Evolutionary conservation across 2,888 invertebrate species (phyloP), one percentile per base, ranked within the genome.

Genomic region (Acleris emargana): DNA sequence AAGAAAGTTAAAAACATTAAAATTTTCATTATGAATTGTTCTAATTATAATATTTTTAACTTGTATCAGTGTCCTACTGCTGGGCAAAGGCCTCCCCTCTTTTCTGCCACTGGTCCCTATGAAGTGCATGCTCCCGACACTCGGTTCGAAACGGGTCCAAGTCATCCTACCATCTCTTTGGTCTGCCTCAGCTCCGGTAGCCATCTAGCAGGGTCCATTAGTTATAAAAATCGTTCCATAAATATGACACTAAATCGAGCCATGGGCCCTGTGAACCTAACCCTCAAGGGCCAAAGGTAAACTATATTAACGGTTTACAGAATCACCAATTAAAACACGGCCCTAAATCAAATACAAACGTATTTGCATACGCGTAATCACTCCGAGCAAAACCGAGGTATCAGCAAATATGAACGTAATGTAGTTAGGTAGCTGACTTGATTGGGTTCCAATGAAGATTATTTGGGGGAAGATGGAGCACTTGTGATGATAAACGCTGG

Each of bases 371-470:
- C 43, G 45, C 49, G 61, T 66, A 67, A 67, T 67, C 58, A 63
- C 67, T 54, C 43, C 50, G 62, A 17, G 50, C 28, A 45, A 45
- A 61, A 45, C 51, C 53, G 61, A 43, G 63, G 67, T 67, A 63
- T 67, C 67, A 67, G 63, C 67, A 63, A 63, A 67, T 64, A 64
- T 63, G 59, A 63, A 62, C 63, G 55, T 63, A 67, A 67, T 51
- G 67, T 67, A 63, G 59, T 67, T 67, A 67, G 67, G 58, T 59
- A 58, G 54, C 58, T 63, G 58, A 63, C 63, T 67, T 63, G 63
- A 67, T 67, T 67, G 63, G 67, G 67, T 67, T 58, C 62, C 5
- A 6, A 2, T n/a, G 42, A 2, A 55, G 51, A 32, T 5, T 4
- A 1, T 1, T 3, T 0, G 13, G 42, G 3, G 5, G n/a, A 64